Evolutionary conservation across 2,113 vertebrate genomes (phyloP).

Genomic region (Mustelus asterias): DNA sequence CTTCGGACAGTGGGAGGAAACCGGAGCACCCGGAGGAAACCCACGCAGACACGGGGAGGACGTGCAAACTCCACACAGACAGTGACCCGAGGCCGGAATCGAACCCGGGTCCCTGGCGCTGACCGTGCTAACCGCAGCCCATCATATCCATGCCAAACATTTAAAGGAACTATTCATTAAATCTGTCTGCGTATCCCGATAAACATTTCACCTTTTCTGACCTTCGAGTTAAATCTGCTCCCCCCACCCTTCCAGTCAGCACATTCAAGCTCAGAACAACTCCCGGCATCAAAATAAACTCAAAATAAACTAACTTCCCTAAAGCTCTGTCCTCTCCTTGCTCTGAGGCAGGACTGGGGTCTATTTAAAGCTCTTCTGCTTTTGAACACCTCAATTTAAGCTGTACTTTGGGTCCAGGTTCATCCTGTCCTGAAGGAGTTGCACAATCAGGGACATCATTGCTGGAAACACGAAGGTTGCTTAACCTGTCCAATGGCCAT

Average conservation of each 20-base stretch:
- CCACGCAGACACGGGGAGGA: no score
- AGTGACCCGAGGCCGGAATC: no score
- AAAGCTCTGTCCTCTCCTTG: neutral
- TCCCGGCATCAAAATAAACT: neutral
- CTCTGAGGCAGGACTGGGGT: neutral
- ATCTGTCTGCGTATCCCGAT: neutral
- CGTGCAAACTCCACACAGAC: no score
- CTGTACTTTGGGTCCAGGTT: neutral
- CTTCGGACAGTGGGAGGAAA: no score
- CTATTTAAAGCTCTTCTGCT: no score
- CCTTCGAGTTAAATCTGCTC: neutral
- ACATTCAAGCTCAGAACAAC: neutral
- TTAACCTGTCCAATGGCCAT: neutral
- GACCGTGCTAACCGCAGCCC: neutral
- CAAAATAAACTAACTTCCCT: neutral
- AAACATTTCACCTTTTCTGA: no score
- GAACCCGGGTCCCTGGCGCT: no score
- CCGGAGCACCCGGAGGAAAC: no score
- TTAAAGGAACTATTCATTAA: neutral
- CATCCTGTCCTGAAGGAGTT: neutral
- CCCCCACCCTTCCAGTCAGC: neutral
- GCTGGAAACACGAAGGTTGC: neutral
- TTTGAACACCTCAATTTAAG: neutral
- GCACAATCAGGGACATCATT: no score
- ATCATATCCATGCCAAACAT: neutral